Evolutionary conservation across 2,888 invertebrate genomes (phyloP), one percentile per base, ranked within the genome.

Genomic region (Cataglyphis livida): DNA sequence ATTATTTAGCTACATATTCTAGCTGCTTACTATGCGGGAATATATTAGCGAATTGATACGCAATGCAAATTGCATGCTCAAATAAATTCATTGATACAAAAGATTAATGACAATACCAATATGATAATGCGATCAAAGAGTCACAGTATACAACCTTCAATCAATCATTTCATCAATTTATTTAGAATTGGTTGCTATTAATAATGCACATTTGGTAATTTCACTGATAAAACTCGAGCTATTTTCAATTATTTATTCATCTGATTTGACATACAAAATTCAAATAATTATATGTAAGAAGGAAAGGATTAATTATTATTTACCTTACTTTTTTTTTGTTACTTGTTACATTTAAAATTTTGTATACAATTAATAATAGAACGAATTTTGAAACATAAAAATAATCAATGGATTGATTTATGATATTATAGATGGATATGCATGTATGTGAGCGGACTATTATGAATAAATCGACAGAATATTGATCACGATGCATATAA

Each of bases 11-110:
- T n/a, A n/a, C 15, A 18, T 48, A n/a, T 48, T 18, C 48, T 51
- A 51, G 7, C n/a, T 51, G 0, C n/a, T 51, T 51, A 51, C 51
- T 51, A 51, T 51, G n/a, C 51, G n/a, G n/a, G n/a, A n/a, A 51
- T n/a, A n/a, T 51, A 51, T 51, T 3, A 51, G n/a, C 7, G 12
- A 12, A 57, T 21, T 57, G 4, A 10, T 21, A 57, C 12, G n/a
- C 21, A 57, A 21, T 57, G 57, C 57, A 57, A 21, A 57, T 57
- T 21, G 21, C n/a, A 10, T 57, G 21, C 21, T 4, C 4, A 57
- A 57, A 57, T 57, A 57, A 57, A 57, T 57, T 57, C 10, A 57
- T 21, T 25, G 59, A 28, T 9, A 59, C 59, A 59, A 25, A 59
- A 25, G 15, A 59, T 6, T 15, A 21, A 25, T 59, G 12, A 6